Evolutionary conservation across 2,888 invertebrate species (phyloP), one percentile per base, ranked within the genome.

Genomic region (Acanthacorydalis orientalis): DNA sequence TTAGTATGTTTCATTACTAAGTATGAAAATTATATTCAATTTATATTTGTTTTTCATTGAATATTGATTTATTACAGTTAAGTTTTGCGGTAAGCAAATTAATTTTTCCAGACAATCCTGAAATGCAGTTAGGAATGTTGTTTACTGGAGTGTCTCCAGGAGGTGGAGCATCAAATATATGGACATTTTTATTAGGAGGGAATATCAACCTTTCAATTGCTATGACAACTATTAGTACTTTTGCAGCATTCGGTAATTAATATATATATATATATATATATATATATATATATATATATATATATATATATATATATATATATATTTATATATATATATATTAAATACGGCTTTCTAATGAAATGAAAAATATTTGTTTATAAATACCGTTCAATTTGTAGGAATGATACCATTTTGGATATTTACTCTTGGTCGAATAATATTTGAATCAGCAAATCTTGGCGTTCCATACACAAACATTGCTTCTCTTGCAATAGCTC

Each of bases 91-190:
- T 89, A 12, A 87, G 84, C 0, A 73, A 74, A 55, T 56, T 78
- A 14, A 67, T 89, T 15, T 87, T 90, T 64, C 80, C 84, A 1
- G 62, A 75, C 49, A 68, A 69, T 45, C 70, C 76, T 2, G 75
- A 76, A 54, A 74, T 91, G 75, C 82, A 83, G 43, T 64, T 92
- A 54, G 91, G 91, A 3, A 73, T 92, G 64, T 91, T 91, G 67
- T 87, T 89, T 64, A 85, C 89, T 1, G 91, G 91, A 0, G 85
- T 89, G 15, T 81, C 87, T 3, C 91, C 91, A 0, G 87, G 85
- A n/a, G 91, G 97, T 1, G 96, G 95, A 0, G 92, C 93, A 23
- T 93, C 93, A 43, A 97, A 97, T 65, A 88, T 95, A 57, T 97
- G 95, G 92, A 85, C 92, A 0, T 80, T 87, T 53, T 75, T 96